These are phyloP conservation scores for Griposia aprilina DNA, from an alignment of 2,888 invertebrate species.

Conservation along the genomic window DNA sequence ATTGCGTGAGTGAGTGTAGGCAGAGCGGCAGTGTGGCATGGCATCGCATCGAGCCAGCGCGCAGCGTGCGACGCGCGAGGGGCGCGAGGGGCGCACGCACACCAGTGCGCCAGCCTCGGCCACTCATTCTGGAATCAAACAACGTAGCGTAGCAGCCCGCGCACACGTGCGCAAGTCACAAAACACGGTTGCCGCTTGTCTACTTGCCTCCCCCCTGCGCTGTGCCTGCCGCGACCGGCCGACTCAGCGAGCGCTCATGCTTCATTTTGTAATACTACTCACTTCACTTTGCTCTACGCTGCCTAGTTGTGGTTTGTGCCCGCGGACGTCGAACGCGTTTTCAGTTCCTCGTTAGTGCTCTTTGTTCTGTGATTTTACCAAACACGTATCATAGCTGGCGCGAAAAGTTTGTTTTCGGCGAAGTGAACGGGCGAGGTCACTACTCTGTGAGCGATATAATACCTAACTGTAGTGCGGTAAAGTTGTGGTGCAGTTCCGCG, in stretches of 20 bases:
- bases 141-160: slow-evolving; percentile 71
- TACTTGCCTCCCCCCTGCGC: slow-evolving; percentile 72
- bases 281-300: slow-evolving; percentile 77
- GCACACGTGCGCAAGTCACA: slow-evolving; percentile 80
- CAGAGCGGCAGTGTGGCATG: slow-evolving; percentile 27
- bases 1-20: slow-evolving; percentile 23
- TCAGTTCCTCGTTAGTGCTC: slow-evolving; percentile 68
- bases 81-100: slow-evolving; percentile 70
- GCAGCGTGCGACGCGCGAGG: slow-evolving; percentile 24
- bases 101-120: slow-evolving; percentile 63
- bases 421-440: slow-evolving; percentile 84
- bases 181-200: slow-evolving; percentile 73
- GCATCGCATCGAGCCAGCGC: slow-evolving; percentile 10
- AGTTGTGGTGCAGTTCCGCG: slow-evolving; percentile 76
- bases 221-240: slow-evolving; percentile 68
- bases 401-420: slow-evolving; percentile 71
- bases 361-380: slow-evolving; percentile 78
- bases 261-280: slow-evolving; percentile 80
- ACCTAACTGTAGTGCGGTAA: slow-evolving; percentile 63
- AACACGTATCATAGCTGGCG: slow-evolving; percentile 70
- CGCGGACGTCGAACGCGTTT: slow-evolving; percentile 77
- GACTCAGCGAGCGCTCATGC: slow-evolving; percentile 74
- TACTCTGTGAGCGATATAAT: slow-evolving; percentile 61
- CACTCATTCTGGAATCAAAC: slow-evolving; percentile 73
- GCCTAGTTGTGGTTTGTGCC: slow-evolving; percentile 82